Evolutionary conservation across 1,140 invertebrate species (phyloP).

Genomic region (Brachystomella parvula): DNA sequence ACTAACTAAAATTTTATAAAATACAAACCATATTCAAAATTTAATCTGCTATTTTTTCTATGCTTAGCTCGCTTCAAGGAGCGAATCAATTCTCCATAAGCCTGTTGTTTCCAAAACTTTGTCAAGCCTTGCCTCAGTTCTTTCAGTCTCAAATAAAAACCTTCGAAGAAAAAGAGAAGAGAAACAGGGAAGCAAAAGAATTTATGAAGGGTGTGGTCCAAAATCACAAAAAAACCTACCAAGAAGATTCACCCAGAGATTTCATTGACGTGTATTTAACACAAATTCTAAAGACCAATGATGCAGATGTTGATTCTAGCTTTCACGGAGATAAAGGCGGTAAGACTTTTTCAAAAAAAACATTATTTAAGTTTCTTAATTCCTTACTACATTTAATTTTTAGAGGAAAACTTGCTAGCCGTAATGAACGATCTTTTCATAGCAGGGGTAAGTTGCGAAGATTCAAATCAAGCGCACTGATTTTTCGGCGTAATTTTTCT

Average conservation of each 20-base stretch:
- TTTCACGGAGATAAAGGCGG: constrained; percentile 20
- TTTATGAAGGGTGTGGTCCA: constrained; percentile 5
- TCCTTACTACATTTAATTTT: no score
- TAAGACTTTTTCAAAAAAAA: no score
- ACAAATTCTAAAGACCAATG: constrained; percentile 16
- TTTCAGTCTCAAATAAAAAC: background rate
- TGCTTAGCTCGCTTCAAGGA: no score
- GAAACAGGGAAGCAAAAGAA: background rate
- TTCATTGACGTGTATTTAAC: constrained; percentile 24
- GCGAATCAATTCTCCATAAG: background rate
- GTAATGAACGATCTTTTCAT: no score
- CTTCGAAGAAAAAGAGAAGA: background rate
- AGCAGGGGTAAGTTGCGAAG: no score
- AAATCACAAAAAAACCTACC: constrained; percentile 10
- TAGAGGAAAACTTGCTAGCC: no score
- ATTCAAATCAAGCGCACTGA: no score
- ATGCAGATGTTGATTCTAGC: constrained; percentile 16
- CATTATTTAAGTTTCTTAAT: no score
- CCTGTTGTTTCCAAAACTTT: background rate
- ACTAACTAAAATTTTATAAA: no score
- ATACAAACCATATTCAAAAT: background rate
- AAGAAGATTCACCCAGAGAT: constrained; percentile 11
- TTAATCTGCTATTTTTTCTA: background rate
- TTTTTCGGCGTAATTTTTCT: no score
- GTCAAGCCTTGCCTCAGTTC: background rate